Base-by-base conservation (phyloP, 2,797 vertebrate genomes). In the Sparidentex hasta region DNA sequence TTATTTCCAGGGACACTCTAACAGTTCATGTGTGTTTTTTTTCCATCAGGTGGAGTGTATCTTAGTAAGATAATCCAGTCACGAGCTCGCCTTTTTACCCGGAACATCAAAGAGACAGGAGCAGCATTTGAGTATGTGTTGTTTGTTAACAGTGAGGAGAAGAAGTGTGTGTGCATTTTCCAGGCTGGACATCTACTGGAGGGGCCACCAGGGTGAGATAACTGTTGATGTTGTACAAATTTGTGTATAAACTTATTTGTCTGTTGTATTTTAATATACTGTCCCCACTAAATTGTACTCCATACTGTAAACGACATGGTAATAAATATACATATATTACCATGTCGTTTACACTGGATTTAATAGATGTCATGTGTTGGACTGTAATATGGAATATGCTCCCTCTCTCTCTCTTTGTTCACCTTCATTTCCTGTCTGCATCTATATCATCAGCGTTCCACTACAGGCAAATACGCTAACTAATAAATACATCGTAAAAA, bases 141-240 rank as follows among this genome's bases (percentile, higher is more conserved):
- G 54, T 98, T 98, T 80, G 16, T 86, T 2, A 97, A 95, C 67
- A 80, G 89, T 2, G 52, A 76, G 3, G 95, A 97, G 70, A 88
- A 95, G 54, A 95, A 65, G 58, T 82, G 91, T 4, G 90, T 95
- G 27, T 95, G 95, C 78, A 66, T 96, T 38, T 95, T 96, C 84
- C 96, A 98, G 89, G 85, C 93, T 17, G 97, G 97, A 47, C 95
- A 95, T 66, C 90, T 96, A 18, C 93, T 97, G 44, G 95, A 97
- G 70, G 97, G 97, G 17, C 78, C 72, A 1, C 93, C 94, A 1
- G 96, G 97, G 97, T 98, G 79, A 95, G 96, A 59, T 13, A 13
- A 70, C 50, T 12, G 11, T 33, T 67, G 3, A 11, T 46, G 11
- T 21, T 62, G 38, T 66, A n/a, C 5, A 33, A 20, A 16, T 55